Base-by-base conservation (phyloP, 2,888 invertebrate species). In the Anoplius nigerrimus region DNA sequence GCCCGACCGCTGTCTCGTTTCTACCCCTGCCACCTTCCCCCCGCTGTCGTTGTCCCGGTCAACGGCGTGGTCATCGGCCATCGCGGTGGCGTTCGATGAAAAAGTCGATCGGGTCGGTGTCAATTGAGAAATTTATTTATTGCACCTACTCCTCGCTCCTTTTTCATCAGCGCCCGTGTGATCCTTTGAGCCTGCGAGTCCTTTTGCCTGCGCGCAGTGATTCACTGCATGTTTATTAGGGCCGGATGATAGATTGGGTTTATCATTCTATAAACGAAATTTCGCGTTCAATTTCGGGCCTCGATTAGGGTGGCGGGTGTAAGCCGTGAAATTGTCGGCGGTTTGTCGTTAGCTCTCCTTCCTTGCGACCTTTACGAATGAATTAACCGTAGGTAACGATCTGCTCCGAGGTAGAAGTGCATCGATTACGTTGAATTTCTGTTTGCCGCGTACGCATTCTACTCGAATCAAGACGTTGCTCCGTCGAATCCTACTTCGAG, bases 361-460 rank as follows among this genome's bases (percentile, higher is more conserved):
- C 69, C 63, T 64, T 66, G 64, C 67, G 73, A 70, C 76, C 59
- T 78, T 80, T 73, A 76, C 73, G 75, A 76, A 71, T 75, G 74
- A 72, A 78, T 78, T 79, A 81, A 78, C 78, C 76, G 76, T 74
- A 75, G 76, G 78, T 76, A 78, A 80, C 79, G 78, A 79, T 79
- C 73, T 78, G 52, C 63, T 24, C 67, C 42, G 60, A 43, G 45
- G 45, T 54, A 53, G 21, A 54, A 27, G n/a, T n/a, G n/a, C n/a
- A n/a, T n/a, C 6, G 27, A 27, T 6, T 6, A 27, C 27, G 27
- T 27, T 27, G 27, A 2, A 27, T 16, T 20, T 48, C 48, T 16
- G 18, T 1, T 16, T 20, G 48, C 4, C 15, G 46, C 15, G 11
- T 27, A 6, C 15, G 46, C 46, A 3, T 13, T 15, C 15, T 48